Base-by-base conservation (phyloP, 2,888 invertebrate species). In the Cryptocheilus praepositus region DNA sequence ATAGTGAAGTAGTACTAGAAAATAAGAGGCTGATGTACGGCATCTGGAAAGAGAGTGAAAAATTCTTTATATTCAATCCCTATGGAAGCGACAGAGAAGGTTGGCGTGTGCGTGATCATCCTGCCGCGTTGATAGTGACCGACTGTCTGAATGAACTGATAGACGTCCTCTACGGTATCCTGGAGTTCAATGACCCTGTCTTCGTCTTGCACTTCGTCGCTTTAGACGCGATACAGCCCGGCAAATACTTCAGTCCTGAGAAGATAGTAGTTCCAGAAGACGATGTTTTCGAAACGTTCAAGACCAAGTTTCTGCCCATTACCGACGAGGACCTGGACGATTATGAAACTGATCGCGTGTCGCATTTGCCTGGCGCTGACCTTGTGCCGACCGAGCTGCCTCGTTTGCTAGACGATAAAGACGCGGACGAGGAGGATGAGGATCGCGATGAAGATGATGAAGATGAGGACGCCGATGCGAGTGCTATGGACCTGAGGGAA, bases 71-170 rank as follows among this genome's bases (percentile, higher is more conserved):
- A 3, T 82, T 88, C 11, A 88, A 89, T 77, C 83, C 86, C n/a
- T 88, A 88, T 25, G 88, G 88, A 0, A 74, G 73, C 51, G 83
- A 86, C 49, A 56, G 60, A 2, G 83, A 86, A 7, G 87, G 87
- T 22, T 86, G 85, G 84, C 74, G 83, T 28, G 46, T 81, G 22
- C 74, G 76, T 2, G 72, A 66, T n/a, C 58, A 74, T 19, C 81
- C 85, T 0, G 85, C 85, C 8, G 71, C 77, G 0, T 67, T 89
- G 28, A 64, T 74, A 0, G 83, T 86, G 0, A 79, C 77, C 0
- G 83, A 82, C 5, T 79, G 63, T 19, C 66, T 87, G 7, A 81
- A 78, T 16, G 86, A 87, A 56, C 64, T 89, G 11, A 67, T 76
- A 3, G 77, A 85, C 58, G 53, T 83, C 0, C 73, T 87, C 2